These are phyloP conservation scores for Asobara japonica DNA, from an alignment of 1,140 invertebrate species.

Conservation along the genomic window DNA sequence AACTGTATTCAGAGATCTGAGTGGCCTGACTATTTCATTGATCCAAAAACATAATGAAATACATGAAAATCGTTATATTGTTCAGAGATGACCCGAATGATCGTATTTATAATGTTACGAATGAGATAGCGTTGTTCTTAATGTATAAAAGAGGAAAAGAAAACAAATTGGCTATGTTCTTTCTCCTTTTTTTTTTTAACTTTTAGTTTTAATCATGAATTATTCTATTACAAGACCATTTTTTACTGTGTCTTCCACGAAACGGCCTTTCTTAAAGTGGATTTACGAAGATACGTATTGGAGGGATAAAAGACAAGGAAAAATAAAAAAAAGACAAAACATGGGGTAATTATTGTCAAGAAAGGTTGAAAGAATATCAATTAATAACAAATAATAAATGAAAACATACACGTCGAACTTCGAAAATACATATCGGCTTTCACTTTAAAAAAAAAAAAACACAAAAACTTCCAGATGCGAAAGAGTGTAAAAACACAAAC, in stretches of 20 bases:
- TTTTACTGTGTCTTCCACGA: constrained; percentile 44
- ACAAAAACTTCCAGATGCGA: background rate
- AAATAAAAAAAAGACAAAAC: constrained; percentile 27
- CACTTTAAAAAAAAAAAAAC: background rate
- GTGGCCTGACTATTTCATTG: background rate
- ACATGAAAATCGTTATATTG: constrained; percentile 32
- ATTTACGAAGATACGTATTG: constrained; percentile 39
- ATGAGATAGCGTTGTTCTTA: constrained; percentile 38
- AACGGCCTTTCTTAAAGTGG: constrained; percentile 45
- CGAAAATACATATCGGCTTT: constrained; percentile 36
- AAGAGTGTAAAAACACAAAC: constrained; percentile 1
- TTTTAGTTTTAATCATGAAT: constrained; percentile 30
- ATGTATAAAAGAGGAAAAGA: constrained; percentile 35
- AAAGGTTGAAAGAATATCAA: constrained; percentile 5
- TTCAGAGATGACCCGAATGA: constrained; percentile 36
- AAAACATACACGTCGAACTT: constrained; percentile 30
- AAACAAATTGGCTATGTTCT: constrained; percentile 21
- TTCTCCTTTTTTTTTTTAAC: constrained; percentile 27
- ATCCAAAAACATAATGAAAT: constrained; percentile 4
- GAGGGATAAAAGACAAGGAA: constrained; percentile 14
- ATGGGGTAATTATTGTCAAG: constrained; percentile 7
- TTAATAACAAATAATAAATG: background rate
- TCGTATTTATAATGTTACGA: constrained; percentile 42
- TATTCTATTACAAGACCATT: constrained; percentile 43
- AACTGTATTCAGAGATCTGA: background rate